Evolutionary conservation across 2,113 vertebrate genomes (phyloP), one percentile per base, ranked within the genome.

Genomic region (Chaetodon trifascialis): DNA sequence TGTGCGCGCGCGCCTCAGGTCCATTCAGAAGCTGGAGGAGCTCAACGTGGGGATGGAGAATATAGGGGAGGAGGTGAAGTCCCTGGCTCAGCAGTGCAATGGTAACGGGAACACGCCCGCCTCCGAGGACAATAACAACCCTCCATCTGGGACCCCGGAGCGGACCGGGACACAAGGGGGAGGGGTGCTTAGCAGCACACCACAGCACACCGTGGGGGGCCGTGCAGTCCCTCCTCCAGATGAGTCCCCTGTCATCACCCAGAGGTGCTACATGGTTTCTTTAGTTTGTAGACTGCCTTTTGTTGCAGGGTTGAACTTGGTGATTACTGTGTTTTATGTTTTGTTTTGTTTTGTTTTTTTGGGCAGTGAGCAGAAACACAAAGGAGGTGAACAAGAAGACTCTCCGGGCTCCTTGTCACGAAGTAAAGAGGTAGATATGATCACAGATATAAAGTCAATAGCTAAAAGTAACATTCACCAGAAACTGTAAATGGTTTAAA

Each of bases 1-100:
- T 40, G 36, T 40, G 23, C 21, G 42, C 49, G 23, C 30, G 42
- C 68, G 11, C 11, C 49, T 74, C 90, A 99, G 98, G 87, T 99
- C 98, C 77, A 99, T 99, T 88, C 98, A 98, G 90, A 99, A 99
- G 85, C 95, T 99, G 81, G 98, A 99, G 80, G 98, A 99, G 90
- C 94, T 99, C 87, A 99, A 99, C 49, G 96, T 99, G 87, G 97
- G 98, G 70, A 99, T 99, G 96, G 98, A 99, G 85, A 95, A 85
- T 79, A 92, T 98, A 72, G 97, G 96, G 75, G 97, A 99, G 42
- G 96, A 99, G 42, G 96, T 98, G 0, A 96, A 97, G 38, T 85
- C 94, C n/a, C 94, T 97, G 75, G 94, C 83, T 71, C 96, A 97
- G 88, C 97, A 97, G 46, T 98, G 96, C 42, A 97, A 93, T 25